A percentile compares a stretch with the other conserved stretches of the same genome.
Conservation (phyloP, 2,113 vertebrate species). For the Manacus vitellinus region DNA sequence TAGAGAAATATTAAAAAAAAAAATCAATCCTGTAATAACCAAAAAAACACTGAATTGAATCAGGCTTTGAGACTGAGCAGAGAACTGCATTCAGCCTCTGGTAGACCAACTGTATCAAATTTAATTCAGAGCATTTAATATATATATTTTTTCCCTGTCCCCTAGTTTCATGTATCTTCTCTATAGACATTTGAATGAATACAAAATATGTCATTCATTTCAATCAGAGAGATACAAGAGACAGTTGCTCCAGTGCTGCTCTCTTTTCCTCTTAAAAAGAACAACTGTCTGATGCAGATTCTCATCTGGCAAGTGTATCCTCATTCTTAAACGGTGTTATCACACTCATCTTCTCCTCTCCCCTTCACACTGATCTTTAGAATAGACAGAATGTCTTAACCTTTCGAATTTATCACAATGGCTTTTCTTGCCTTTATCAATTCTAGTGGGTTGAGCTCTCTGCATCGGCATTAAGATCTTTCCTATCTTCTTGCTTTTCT, state of each 20-base stretch:
- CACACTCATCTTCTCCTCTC: constrained; percentile 18
- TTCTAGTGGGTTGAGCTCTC: constrained; percentile 45
- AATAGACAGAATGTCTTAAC: constrained; percentile 54
- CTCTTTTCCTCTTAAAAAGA: constrained; percentile 10
- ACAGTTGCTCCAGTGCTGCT: not conserved
- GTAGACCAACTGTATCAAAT: not conserved
- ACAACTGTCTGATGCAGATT: not conserved
- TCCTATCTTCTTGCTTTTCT: constrained; percentile 42
- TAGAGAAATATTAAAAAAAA: not conserved
- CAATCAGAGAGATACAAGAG: not conserved
- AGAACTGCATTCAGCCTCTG: not conserved
- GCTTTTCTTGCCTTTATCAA: constrained; percentile 63
- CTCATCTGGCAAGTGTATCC: constrained; percentile 6
- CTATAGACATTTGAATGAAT: constrained; percentile 26
- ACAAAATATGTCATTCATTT: constrained; percentile 14
- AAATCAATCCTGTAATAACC: not conserved
- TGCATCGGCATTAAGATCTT: constrained; percentile 56
- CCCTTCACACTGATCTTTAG: constrained; percentile 39
- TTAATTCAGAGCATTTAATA: not conserved
- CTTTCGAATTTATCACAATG: constrained; percentile 47
- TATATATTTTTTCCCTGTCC: not conserved
- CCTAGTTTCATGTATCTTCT: not conserved
- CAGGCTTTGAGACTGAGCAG: not conserved
- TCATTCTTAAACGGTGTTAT: constrained; percentile 47
- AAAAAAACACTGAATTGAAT: not conserved